Evolutionary conservation across 2,797 vertebrate genomes (phyloP), one percentile per base, ranked within the genome.

Genomic region (Cyprinella venusta): DNA sequence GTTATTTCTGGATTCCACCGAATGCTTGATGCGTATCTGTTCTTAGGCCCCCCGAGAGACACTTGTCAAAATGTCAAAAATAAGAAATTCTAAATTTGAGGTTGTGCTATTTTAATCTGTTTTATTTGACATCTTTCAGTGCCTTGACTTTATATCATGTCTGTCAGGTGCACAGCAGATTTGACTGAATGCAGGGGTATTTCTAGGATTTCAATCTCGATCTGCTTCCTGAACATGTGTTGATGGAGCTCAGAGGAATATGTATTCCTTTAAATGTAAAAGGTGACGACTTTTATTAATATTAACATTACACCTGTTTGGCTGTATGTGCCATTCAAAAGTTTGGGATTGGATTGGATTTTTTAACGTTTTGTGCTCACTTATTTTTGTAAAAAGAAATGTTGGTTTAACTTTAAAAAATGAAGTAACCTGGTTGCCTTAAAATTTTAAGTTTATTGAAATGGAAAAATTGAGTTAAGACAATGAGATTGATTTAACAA

Each of bases 1-100:
- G 65, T 67, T 83, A 69, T 79, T 83, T 79, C 76, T 75, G 59
- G 69, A 71, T 74, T 71, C 36, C 76, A 40, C 38, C 71, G 15
- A 77, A 81, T 56, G 76, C 50, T 77, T 82, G 38, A 85, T 78
- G 56, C 21, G 2, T 67, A 76, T 76, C 74, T 72, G 48, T 67
- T 50, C 40, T 24, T 18, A 6, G 13, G 13, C 24, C 40, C 64
- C 52, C 56, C 8, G 24, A 63, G 59, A 69, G 45, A 76, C 24
- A 30, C 21, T n/a, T 71, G 38, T 81, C 40, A 67, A 45, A 61
- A 59, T 64, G 30, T 52, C 67, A 84, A 33, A 30, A 21, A 48
- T 6, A 10, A 21, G 2, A 61, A 52, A 36, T 18, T 59, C 54
- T 42, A 76, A 40, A 64, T 77, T 70, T 70, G 65, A 80, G 21